A percentile compares a stretch with the other conserved stretches of the same genome.
phyloP scores from a whole-genome alignment of 2,888 invertebrate genomes.

The Neuroscelio doddi region DNA sequence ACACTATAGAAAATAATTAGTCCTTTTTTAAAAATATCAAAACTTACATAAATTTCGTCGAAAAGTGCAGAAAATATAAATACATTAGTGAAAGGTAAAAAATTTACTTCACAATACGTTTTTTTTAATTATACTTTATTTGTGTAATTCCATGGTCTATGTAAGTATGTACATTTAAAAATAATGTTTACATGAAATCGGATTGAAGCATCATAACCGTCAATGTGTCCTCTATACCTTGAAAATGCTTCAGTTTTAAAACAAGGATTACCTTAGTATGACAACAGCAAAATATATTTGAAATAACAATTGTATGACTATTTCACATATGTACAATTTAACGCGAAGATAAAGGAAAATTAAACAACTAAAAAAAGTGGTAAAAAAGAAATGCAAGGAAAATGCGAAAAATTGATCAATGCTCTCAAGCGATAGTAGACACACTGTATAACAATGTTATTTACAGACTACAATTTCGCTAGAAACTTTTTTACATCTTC shows the following conservation, averaged over 20 bases:
- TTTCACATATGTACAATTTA: conserved; percentile 39
- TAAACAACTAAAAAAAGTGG: conserved; percentile 7
- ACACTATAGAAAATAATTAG: too few relatives aligned
- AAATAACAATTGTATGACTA: conserved; percentile 20
- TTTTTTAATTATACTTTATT: conserved; percentile 58
- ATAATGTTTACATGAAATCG: conserved; percentile 36
- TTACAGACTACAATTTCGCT: conserved; percentile 23
- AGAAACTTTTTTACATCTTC: conserved; percentile 3
- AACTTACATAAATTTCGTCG: too few relatives aligned
- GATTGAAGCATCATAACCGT: conserved; percentile 36
- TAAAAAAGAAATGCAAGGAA: conserved; percentile 32
- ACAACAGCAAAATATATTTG: conserved; percentile 22
- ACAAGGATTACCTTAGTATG: too few relatives aligned
- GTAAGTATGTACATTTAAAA: conserved; percentile 61
- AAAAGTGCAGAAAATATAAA: too few relatives aligned
- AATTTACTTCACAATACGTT: background rate
- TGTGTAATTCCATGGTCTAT: conserved; percentile 44
- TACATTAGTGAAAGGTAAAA: too few relatives aligned
- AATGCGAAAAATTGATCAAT: conserved; percentile 35
- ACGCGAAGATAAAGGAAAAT: conserved; percentile 19
- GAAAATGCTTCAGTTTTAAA: conserved; percentile 24
- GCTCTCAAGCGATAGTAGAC: conserved; percentile 33
- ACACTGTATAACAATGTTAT: conserved; percentile 40
- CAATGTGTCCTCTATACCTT: conserved; percentile 24
- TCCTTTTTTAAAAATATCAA: too few relatives aligned